phyloP scores from a whole-genome alignment of 2,888 invertebrate species.

The Resseliella maxima region DNA sequence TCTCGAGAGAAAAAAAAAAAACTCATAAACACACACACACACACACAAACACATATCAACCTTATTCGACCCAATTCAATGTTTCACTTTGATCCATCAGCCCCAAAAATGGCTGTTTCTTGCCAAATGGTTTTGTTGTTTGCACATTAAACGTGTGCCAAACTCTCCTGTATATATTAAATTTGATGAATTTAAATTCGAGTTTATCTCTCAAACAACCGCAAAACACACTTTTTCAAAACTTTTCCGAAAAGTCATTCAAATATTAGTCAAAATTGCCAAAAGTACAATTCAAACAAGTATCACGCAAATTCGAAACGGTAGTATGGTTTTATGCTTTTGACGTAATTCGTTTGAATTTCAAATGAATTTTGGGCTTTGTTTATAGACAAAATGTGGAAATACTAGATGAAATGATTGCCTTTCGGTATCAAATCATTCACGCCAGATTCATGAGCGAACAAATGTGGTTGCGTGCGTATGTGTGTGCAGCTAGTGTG shows the following conservation, averaged over 20 bases:
- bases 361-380: background rate
- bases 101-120: too few relatives aligned
- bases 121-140: too few relatives aligned
- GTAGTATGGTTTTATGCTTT: background rate
- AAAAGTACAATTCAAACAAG: conserved; percentile 54
- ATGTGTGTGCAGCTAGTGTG: background rate
- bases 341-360: conserved; percentile 29
- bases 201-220: conserved; percentile 25
- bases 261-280: conserved; percentile 35
- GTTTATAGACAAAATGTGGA: background rate
- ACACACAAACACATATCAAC: too few relatives aligned
- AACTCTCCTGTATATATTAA: too few relatives aligned
- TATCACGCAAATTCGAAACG: conserved; percentile 27
- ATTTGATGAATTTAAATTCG: background rate
- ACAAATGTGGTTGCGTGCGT: too few relatives aligned
- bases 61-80: too few relatives aligned
- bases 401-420: too few relatives aligned
- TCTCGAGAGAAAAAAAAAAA: too few relatives aligned
- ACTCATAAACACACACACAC: too few relatives aligned
- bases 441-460: too few relatives aligned
- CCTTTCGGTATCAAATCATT: too few relatives aligned
- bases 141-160: background rate
- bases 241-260: conserved; percentile 53
- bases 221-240: conserved; percentile 45
- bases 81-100: too few relatives aligned